Conservation (phyloP, 2,113 vertebrate genomes). For the Zapus hudsonius region DNA sequence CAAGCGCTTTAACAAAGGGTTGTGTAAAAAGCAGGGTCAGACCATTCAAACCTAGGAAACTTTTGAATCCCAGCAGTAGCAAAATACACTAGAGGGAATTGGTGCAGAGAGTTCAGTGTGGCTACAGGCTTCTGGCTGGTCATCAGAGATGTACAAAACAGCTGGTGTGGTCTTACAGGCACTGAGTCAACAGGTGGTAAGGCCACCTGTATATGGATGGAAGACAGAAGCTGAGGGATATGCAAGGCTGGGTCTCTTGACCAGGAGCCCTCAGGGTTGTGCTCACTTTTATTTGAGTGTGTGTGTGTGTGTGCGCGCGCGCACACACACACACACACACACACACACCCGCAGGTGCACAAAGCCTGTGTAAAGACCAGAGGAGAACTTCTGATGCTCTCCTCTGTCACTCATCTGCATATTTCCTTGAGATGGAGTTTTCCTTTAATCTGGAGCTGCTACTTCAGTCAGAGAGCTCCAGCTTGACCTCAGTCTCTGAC, state of each 20-base stretch:
- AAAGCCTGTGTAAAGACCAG: no score
- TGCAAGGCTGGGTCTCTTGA: neutral
- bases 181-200: neutral
- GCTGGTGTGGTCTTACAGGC: neutral
- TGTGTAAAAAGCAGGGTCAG: neutral
- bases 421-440: no score
- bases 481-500: no score
- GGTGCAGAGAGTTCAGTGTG: neutral
- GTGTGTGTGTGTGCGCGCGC: no score
- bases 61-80: neutral
- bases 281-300: neutral
- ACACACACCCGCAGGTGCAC: no score
- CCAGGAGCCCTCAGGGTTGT: no score
- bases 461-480: no score
- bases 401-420: no score
- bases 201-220: neutral
- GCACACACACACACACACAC: no score
- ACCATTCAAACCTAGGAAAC: neutral
- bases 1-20: neutral
- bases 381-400: no score
- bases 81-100: conserved; percentile 9
- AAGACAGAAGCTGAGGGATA: neutral
- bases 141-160: conserved; percentile 8
- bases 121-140: neutral
- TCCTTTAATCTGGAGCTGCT: no score